A percentile compares a stretch with the other conserved stretches of the same genome.
These are phyloP conservation scores for Cynocephalus volans DNA, from an alignment of 2,113 vertebrate species.

Conservation along the genomic window DNA sequence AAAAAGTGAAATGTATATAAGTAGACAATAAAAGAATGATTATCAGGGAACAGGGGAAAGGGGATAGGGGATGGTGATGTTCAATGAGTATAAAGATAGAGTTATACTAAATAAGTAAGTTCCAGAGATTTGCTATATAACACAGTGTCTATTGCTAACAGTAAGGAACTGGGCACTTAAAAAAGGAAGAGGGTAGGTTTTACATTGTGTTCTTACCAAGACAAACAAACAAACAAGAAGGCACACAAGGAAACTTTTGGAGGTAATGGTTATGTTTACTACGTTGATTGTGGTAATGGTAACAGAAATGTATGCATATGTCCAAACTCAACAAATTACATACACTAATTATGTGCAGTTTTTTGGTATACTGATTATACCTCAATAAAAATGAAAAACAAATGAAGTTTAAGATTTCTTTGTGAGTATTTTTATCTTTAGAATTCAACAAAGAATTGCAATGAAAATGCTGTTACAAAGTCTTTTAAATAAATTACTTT, in stretches of 20 bases:
- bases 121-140: neutral
- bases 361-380: neutral
- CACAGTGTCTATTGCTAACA: neutral
- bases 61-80: accelerated
- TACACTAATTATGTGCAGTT: neutral
- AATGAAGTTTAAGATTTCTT: neutral
- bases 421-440: neutral
- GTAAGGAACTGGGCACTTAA: neutral
- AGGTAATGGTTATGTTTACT: neutral
- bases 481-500: neutral
- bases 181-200: neutral
- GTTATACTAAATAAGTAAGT: neutral
- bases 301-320: accelerated
- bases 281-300: neutral
- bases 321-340: neutral
- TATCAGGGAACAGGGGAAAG: neutral
- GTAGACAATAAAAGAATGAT: neutral
- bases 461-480: neutral
- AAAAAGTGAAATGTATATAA: neutral
- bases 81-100: neutral
- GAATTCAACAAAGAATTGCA: neutral
- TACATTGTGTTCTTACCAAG: neutral
- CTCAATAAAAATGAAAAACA: neutral
- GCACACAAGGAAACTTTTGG: neutral
- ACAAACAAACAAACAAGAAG: neutral